Evolutionary conservation across 2,113 vertebrate species (phyloP), one percentile per base, ranked within the genome.

Genomic region (Eretmochelys imbricata): DNA sequence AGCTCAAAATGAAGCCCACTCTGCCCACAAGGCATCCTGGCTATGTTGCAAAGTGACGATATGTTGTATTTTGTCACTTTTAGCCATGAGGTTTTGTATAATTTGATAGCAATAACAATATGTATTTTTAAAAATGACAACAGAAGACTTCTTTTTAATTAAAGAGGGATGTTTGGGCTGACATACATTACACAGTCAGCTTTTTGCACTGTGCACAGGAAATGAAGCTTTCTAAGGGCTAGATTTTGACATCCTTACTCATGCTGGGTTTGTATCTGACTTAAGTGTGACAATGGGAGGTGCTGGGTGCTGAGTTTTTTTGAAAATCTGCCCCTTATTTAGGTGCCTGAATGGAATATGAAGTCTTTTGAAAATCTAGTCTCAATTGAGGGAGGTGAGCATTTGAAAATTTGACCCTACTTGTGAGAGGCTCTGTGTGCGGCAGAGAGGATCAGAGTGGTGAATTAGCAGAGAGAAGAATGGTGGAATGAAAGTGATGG

Each of bases 1-100:
- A 94, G 59, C 24, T 82, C 59, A 96, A 80, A 90, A 89, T 27
- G 89, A 93, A 89, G 48, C 42, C 85, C 10, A 48, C 3, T 82
- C 42, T 48, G 87, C 84, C 57, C 50, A 62, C 38, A 91, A 87
- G 85, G 17, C 42, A 78, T 48, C 75, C 80, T 50, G 7, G 27
- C 1, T 89, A 81, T 59, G 78, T 42, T 50, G 2, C 31, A 59
- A 91, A 89, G 13, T 7, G 29, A 35, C 38, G 48, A 79, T 90
- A 93, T 69, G 8, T 87, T 91, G 69, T n/a, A 57, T 69, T 59
- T 76, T 46, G 59, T n/a, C 54, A 91, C 24, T 13, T 85, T 93
- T 87, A 91, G 80, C 80, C 69, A 38, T 0, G 1, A 59, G 79
- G n/a, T 3, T 81, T 82, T 76, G 31, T 14, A 90, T 54, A 85